Percentiles rank a stretch among this genome's conserved stretches.
Evolutionary conservation across 1,140 invertebrate species (phyloP).

Genomic region (Drosophila asahinai): DNA sequence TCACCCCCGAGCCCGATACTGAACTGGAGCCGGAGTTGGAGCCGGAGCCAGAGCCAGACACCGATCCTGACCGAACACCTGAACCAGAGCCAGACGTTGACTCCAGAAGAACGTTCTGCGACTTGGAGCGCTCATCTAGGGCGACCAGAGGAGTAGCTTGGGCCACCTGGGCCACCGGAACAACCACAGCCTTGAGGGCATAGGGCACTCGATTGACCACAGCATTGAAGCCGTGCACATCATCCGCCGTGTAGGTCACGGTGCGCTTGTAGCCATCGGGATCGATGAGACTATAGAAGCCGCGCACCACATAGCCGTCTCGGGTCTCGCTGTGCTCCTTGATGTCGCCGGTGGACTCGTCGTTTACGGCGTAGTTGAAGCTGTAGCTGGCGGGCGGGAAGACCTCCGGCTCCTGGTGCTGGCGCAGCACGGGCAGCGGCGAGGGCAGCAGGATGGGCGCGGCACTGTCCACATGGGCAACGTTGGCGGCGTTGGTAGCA

Average conservation of each 20-base stretch:
- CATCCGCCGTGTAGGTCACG: conserved; percentile 86
- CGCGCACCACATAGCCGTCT: conserved; percentile 64
- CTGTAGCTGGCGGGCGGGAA: conserved; percentile 66
- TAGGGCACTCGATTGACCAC: conserved; percentile 84
- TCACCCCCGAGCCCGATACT: conserved; percentile 9
- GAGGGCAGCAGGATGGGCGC: conserved; percentile 34
- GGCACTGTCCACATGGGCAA: conserved; percentile 6
- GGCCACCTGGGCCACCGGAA: conserved; percentile 13
- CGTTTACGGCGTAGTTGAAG: conserved; percentile 65
- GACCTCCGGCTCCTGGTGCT: conserved; percentile 41
- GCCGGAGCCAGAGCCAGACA: not conserved
- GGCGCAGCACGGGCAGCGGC: conserved; percentile 38
- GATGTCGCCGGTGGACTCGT: conserved; percentile 66
- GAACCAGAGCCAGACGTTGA: not conserved
- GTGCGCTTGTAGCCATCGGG: conserved; percentile 85
- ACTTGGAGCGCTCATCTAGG: conserved; percentile 50
- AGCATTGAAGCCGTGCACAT: conserved; percentile 87
- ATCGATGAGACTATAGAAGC: conserved; percentile 68
- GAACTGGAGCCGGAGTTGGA: not conserved
- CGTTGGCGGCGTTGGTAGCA: conserved; percentile 13
- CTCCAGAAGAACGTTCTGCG: not conserved
- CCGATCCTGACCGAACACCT: not conserved
- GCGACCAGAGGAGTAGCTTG: conserved; percentile 13
- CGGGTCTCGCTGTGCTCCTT: conserved; percentile 70
- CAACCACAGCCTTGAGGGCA: conserved; percentile 45